These are phyloP conservation scores for Pachypanchax playfairii DNA, from an alignment of 2,113 vertebrate genomes.

Conservation along the genomic window DNA sequence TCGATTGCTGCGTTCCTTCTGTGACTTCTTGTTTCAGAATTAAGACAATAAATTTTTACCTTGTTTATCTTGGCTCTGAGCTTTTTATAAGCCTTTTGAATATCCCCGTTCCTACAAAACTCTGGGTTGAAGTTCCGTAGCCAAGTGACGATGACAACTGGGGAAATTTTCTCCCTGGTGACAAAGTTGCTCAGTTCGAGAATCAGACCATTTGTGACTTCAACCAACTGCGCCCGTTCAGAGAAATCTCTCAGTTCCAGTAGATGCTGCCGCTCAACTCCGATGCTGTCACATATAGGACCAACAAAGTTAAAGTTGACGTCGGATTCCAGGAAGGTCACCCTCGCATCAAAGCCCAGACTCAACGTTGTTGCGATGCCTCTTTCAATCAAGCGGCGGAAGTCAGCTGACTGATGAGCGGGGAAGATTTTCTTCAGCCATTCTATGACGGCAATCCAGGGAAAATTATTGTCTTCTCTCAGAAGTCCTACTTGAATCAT, in stretches of 20 bases:
- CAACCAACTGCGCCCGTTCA: constrained; percentile 67
- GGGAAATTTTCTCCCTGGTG: constrained; percentile 73
- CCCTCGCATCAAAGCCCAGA: constrained; percentile 62
- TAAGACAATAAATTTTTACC: constrained; percentile 61
- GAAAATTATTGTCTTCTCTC: constrained; percentile 75
- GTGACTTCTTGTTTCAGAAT: constrained; percentile 71
- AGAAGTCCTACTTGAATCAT: constrained; percentile 80
- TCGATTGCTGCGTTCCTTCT: constrained; percentile 69
- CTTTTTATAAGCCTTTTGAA: constrained; percentile 63
- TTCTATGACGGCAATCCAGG: constrained; percentile 66
- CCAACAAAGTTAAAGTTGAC: constrained; percentile 82
- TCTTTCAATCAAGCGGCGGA: constrained; percentile 76
- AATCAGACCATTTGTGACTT: constrained; percentile 80
- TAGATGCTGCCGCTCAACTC: constrained; percentile 75
- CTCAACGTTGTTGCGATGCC: constrained; percentile 71
- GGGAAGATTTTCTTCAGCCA: constrained; percentile 80
- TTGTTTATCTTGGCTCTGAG: constrained; percentile 67
- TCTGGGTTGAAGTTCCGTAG: constrained; percentile 74
- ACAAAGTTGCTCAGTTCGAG: constrained; percentile 77
- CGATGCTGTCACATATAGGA: constrained; percentile 80
- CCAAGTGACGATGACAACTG: constrained; percentile 74
- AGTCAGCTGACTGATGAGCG: constrained; percentile 69
- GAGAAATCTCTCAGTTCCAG: constrained; percentile 78
- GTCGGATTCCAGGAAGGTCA: constrained; percentile 68
- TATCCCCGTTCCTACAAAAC: constrained; percentile 72